Percentiles rank a stretch among this genome's conserved stretches.
phyloP scores from a whole-genome alignment of 2,113 vertebrate species.

The Craseonycteris thonglongyai region DNA sequence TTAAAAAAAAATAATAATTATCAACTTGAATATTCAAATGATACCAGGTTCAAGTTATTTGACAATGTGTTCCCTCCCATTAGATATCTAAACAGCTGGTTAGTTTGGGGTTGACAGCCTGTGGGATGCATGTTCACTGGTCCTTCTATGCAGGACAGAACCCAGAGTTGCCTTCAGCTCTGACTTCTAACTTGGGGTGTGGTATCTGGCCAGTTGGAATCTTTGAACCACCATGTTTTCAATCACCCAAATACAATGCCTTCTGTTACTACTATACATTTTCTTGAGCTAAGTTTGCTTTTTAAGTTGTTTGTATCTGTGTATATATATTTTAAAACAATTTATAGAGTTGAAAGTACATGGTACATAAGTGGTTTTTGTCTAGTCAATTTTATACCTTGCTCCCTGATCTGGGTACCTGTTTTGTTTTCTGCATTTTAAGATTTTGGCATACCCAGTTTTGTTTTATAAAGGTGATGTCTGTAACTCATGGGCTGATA shows the following conservation, averaged over 20 bases:
- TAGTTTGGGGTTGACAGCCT: not conserved
- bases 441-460: not conserved
- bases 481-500: not conserved
- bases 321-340: not conserved
- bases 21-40: not conserved
- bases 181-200: not conserved
- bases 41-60: not conserved
- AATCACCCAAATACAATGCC: not conserved
- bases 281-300: not conserved
- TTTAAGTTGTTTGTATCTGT: not conserved
- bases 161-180: not conserved
- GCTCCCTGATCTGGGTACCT: not conserved
- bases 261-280: not conserved
- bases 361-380: not conserved
- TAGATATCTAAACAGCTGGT: not conserved
- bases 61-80: not conserved
- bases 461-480: not conserved
- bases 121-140: rapidly evolving
- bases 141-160: not conserved
- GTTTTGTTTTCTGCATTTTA: not conserved
- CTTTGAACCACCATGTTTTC: not conserved
- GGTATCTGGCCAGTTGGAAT: rapidly evolving
- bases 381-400: not conserved
- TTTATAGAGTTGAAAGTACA: not conserved
- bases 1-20: conserved; percentile 26